These are phyloP conservation scores for Synergus umbraculus DNA, from an alignment of 2,888 invertebrate species.

Conservation along the genomic window DNA sequence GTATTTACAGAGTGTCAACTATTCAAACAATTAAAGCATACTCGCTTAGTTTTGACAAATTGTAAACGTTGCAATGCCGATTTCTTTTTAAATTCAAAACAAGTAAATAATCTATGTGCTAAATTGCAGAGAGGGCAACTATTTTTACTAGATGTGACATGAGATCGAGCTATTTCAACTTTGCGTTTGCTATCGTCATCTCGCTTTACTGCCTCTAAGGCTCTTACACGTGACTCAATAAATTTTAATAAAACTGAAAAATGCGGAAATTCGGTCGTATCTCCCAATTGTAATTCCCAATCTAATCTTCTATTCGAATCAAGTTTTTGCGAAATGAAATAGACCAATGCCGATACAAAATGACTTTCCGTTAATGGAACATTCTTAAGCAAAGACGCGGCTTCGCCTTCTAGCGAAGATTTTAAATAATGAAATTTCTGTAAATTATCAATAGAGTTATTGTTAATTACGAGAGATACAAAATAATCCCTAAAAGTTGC, in stretches of 20 bases:
- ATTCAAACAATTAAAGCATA: too few relatives aligned
- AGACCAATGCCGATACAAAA: neutral
- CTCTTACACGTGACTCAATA: neutral
- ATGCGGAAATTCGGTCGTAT: neutral
- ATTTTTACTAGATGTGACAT: neutral
- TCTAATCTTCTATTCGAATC: neutral
- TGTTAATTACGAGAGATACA: too few relatives aligned
- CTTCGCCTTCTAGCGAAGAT: too few relatives aligned
- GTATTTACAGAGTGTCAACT: too few relatives aligned
- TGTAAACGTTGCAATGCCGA: too few relatives aligned
- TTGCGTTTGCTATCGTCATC: neutral
- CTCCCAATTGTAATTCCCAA: neutral
- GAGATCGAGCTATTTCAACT: neutral
- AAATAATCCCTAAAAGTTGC: too few relatives aligned
- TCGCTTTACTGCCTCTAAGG: neutral
- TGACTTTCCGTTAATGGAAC: neutral
- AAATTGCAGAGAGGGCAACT: constrained; percentile 17
- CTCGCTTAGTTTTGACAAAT: too few relatives aligned
- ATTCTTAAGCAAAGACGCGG: neutral
- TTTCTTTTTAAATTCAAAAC: neutral
- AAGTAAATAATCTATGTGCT: neutral
- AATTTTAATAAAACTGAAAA: neutral
- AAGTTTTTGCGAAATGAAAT: neutral
- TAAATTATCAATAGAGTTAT: too few relatives aligned
- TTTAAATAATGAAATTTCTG: too few relatives aligned